Conservation (phyloP, 2,113 vertebrate genomes). For the Xenopus tropicalis region UCB_Xtro_10.0 CM004446.2:129661001-129661500, state of each 20-base stretch:
- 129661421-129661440: conserved; percentile 9
- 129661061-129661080: too few relatives aligned
- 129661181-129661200: not conserved
- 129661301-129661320: conserved; percentile 17
- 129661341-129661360: conserved; percentile 35
- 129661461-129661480: conserved; percentile 9
- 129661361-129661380: conserved; percentile 30
- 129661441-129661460: conserved; percentile 1
- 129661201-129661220: conserved; percentile 8
- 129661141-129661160: not conserved
- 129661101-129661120: not conserved
- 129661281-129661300: conserved; percentile 28
- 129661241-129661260: conserved; percentile 26
- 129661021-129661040: too few relatives aligned
- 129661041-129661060: too few relatives aligned
- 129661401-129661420: not conserved
- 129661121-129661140: not conserved
- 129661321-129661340: conserved; percentile 18
- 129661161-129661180: not conserved
- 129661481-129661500: conserved; percentile 1
- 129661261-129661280: conserved; percentile 18
- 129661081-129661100: too few relatives aligned
- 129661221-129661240: conserved; percentile 30
- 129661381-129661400: conserved; percentile 2
- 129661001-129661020: too few relatives aligned